These are phyloP conservation scores for Oreochromis grahami DNA, from an alignment of 2,797 vertebrate genomes.

Conservation along the genomic window DNA sequence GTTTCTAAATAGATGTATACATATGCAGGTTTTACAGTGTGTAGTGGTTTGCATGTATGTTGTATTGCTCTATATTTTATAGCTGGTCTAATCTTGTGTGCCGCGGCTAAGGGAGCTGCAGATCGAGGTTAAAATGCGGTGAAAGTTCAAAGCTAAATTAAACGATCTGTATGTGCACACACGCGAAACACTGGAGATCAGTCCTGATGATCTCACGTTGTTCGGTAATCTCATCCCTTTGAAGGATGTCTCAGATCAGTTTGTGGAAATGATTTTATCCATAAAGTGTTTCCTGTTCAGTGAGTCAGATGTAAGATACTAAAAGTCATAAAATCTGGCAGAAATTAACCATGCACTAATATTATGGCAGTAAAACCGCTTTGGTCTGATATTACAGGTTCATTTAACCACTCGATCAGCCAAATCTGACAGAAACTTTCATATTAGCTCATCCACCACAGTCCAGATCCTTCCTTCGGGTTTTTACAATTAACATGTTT, in stretches of 20 bases:
- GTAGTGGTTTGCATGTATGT: rapidly evolving
- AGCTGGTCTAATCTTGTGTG: neutral
- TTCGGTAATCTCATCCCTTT: neutral
- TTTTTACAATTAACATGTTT: neutral
- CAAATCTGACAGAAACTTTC: neutral
- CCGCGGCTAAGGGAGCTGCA: neutral
- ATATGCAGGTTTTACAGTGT: neutral
- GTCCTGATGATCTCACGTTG: neutral
- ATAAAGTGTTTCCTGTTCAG: neutral
- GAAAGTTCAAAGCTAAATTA: neutral
- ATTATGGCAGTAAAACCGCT: neutral
- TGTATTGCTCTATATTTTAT: neutral
- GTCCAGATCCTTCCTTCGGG: neutral
- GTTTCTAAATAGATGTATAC: neutral
- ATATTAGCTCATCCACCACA: neutral
- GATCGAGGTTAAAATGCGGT: neutral
- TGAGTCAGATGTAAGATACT: neutral
- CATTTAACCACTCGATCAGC: neutral
- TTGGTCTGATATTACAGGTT: neutral
- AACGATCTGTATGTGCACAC: neutral
- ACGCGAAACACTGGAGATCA: neutral
- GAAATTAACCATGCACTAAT: neutral
- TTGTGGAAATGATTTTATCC: neutral
- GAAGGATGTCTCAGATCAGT: neutral
- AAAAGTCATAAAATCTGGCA: neutral